phyloP scores from a whole-genome alignment of 2,888 invertebrate species.

The Strigamia maritima region DNA sequence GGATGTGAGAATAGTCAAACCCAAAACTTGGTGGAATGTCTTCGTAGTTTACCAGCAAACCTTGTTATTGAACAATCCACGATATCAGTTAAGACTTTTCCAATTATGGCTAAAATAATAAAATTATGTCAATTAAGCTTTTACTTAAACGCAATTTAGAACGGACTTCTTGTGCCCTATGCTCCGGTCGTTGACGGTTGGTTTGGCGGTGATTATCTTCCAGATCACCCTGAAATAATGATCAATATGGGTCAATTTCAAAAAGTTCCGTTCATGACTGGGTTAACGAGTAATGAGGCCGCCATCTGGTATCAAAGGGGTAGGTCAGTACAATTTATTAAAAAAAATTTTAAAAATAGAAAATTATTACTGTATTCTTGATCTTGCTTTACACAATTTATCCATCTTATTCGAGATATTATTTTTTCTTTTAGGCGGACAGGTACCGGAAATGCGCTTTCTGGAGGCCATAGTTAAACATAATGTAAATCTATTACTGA shows the following conservation, averaged over 20 bases:
- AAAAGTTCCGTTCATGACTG: conserved; percentile 49
- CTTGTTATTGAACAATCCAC: too few species aligned
- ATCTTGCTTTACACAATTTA: too few species aligned
- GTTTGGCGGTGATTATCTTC: conserved; percentile 48
- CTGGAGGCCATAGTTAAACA: conserved; percentile 46
- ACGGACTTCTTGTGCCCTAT: conserved; percentile 49
- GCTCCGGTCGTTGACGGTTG: conserved; percentile 52
- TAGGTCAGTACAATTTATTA: conserved; percentile 43
- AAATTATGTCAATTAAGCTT: too few species aligned
- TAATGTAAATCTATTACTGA: conserved; percentile 46
- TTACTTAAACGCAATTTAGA: conserved; percentile 44
- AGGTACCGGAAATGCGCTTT: conserved; percentile 45
- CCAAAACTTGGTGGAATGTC: neutral
- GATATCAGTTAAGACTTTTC: too few species aligned
- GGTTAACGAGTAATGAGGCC: conserved; percentile 51
- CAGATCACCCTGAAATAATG: conserved; percentile 49
- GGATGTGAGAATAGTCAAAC: neutral
- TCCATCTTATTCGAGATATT: too few species aligned
- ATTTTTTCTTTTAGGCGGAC: conserved; percentile 44
- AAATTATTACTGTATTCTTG: too few species aligned
- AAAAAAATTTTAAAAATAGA: too few species aligned
- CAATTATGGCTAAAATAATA: too few species aligned
- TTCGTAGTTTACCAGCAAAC: neutral
- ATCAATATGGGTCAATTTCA: conserved; percentile 48
- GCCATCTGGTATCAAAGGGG: conserved; percentile 51